Evolutionary conservation across 2,888 invertebrate genomes (phyloP), one percentile per base, ranked within the genome.

Genomic region (Osedax frankpressi): DNA sequence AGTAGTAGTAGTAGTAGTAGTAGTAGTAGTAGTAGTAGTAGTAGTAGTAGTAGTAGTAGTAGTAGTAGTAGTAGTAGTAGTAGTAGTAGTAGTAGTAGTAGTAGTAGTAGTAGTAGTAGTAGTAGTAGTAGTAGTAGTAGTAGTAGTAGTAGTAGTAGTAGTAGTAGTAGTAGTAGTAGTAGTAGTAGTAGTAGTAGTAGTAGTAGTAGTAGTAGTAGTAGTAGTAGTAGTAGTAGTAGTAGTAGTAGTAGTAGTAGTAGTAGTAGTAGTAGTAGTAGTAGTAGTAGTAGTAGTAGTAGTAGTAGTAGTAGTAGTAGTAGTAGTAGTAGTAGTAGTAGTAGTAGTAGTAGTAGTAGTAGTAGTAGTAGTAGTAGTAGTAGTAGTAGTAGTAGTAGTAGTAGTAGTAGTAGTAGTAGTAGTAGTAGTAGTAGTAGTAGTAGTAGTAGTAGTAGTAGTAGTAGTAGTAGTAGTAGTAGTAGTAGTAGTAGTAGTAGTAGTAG

Each of bases 11-110:
- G 68, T 24, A 68, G 68, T 68, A 68, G 68, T 24, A 14, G 68
- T 68, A 68, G 3, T 24, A 68, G 3, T 68, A 68, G 68, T 24
- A 68, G 68, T 68, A 68, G 68, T 68, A 68, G 68, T 68, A 68
- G 68, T 68, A 68, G 68, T 68, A 68, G 68, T 68, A 68, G 68
- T 68, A 68, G 68, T 68, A 68, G 68, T 68, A 68, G 68, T 68
- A 68, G 68, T 68, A 68, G 25, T 68, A 68, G 68, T 68, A 68
- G 68, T 68, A 68, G 68, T 24, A 68, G 68, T 24, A 68, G 68
- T 68, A 68, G 68, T 24, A 68, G 68, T 68, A 68, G 68, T 24
- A 68, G 68, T 68, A 68, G 68, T 24, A 68, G 68, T 68, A 68
- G 68, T 24, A 68, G 25, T 68, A 68, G 25, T 24, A 68, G 68